Percentiles rank a stretch among this genome's conserved stretches.
Evolutionary conservation across 2,888 invertebrate genomes (phyloP).

Genomic region (Laothoe populi): DNA sequence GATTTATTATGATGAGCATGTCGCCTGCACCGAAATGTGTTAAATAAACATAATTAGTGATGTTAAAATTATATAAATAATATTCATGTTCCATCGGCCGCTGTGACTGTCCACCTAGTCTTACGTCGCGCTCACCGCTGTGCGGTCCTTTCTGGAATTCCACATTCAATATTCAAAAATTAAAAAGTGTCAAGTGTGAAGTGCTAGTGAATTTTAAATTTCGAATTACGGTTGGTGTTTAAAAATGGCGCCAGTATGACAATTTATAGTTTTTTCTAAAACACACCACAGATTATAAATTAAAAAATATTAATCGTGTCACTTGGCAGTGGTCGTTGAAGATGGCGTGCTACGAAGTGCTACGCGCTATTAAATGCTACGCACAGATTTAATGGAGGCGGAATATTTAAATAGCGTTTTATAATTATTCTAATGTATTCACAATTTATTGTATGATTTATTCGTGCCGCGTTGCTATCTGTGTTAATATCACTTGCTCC

Average conservation of each 20-base stretch:
- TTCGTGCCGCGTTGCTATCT: constrained; percentile 3
- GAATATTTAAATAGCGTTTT: constrained; percentile 16
- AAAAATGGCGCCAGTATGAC: constrained; percentile 73
- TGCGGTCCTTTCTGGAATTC: constrained; percentile 65
- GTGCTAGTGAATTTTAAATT: constrained; percentile 66
- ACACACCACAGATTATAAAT: constrained; percentile 33
- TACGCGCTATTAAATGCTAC: constrained; percentile 54
- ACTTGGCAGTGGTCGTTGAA: constrained; percentile 42
- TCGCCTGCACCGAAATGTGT: constrained; percentile 55
- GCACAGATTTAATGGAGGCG: constrained; percentile 34
- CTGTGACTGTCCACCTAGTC: constrained; percentile 57
- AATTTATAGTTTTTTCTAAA: constrained; percentile 53
- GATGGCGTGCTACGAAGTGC: constrained; percentile 58
- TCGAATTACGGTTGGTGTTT: constrained; percentile 70
- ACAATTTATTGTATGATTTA: constrained; percentile 12
- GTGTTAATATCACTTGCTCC: constrained; percentile 5
- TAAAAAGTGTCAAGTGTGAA: constrained; percentile 65
- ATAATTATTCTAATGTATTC: constrained; percentile 8
- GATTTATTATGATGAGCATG: constrained; percentile 56
- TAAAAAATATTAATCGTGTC: constrained; percentile 41
- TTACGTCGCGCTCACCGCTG: constrained; percentile 59
- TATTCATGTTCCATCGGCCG: constrained; percentile 52
- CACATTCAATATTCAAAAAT: constrained; percentile 48
- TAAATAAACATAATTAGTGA: constrained; percentile 69
- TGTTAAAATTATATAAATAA: constrained; percentile 67